Base-by-base conservation (phyloP, 2,113 vertebrate species). In the Hiodon alosoides region DNA sequence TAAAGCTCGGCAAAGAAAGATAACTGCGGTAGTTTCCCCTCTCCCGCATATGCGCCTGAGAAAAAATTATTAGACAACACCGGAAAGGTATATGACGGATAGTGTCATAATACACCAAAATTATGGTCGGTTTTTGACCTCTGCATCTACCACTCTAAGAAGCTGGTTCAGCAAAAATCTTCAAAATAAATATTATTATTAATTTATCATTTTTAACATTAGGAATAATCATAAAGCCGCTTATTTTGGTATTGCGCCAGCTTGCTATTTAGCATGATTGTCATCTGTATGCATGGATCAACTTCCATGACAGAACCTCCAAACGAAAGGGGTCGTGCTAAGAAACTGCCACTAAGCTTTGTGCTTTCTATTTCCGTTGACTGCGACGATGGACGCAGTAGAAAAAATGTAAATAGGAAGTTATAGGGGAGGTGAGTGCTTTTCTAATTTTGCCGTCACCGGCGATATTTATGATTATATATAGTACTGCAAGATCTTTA, bases 371-470 rank as follows among this genome's bases (percentile, higher is more conserved):
- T 50, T 16, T 47, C 0, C 14, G 9, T 4, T 9, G 47, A 14
- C 10, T 72, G 51, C 48, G 31, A 31, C 31, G 31, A 31, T 31
- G 31, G 0, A 31, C 31, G 31, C 31, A 31, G 31, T 31, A 31
- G 31, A 31, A 31, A 9, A 61, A 73, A 16, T 47, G 67, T 76
- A 79, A 76, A 73, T 70, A 76, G 59, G 74, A 76, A 79, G 58
- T 70, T 53, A 6, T 14, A 4, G 4, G 53, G 47, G 73, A 48
- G 73, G 65, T 70, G 67, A 76, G 55, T 62, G 3, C 11, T 54
- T 46, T 4, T 5, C 13, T 2, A n/a, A 16, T 2, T 14, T 47
- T 9, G 4, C 62, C 9, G 10, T 69, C 2, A 10, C 60, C 67
- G 5, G 8, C 17, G 13, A 47, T 53, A 16, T 53, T n/a, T 53